These are phyloP conservation scores for Entomobrya multifasciata DNA, from an alignment of 2,888 invertebrate species.

Conservation along the genomic window DNA sequence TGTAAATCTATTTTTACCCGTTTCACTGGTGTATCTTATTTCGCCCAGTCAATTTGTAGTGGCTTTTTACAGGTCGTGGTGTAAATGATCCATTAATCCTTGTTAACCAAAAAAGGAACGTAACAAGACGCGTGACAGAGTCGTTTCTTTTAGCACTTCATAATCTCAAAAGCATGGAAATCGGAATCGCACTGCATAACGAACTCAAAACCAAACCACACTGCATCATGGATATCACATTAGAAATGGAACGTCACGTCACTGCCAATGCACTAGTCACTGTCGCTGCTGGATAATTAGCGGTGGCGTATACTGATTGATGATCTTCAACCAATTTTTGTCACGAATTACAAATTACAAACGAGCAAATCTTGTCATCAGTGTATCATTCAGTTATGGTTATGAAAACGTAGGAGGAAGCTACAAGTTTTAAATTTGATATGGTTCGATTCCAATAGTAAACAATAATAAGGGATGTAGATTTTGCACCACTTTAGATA, in stretches of 20 bases:
- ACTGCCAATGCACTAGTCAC: background rate
- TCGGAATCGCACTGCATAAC: background rate
- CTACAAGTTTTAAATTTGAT: too few relatives aligned
- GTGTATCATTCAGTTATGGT: too few relatives aligned
- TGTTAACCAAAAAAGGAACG: background rate
- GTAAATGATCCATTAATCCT: conserved; percentile 12
- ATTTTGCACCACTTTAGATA: too few relatives aligned
- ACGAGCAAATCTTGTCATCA: background rate
- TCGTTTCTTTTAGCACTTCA: background rate
- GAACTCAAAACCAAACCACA: background rate
- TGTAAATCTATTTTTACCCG: background rate
- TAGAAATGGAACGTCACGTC: background rate
- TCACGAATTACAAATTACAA: background rate
- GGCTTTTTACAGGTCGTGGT: background rate
- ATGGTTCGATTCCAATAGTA: too few relatives aligned
- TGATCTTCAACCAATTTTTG: too few relatives aligned
- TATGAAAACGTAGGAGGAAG: too few relatives aligned
- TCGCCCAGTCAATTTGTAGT: background rate
- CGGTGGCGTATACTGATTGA: background rate
- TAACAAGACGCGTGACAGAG: too few relatives aligned
- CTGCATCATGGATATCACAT: background rate
- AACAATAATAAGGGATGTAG: too few relatives aligned
- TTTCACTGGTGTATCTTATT: background rate
- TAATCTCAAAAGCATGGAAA: background rate
- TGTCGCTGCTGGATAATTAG: conserved; percentile 2